Evolutionary conservation across 2,113 vertebrate species (phyloP).

Genomic region (Dicaeum eximium): DNA sequence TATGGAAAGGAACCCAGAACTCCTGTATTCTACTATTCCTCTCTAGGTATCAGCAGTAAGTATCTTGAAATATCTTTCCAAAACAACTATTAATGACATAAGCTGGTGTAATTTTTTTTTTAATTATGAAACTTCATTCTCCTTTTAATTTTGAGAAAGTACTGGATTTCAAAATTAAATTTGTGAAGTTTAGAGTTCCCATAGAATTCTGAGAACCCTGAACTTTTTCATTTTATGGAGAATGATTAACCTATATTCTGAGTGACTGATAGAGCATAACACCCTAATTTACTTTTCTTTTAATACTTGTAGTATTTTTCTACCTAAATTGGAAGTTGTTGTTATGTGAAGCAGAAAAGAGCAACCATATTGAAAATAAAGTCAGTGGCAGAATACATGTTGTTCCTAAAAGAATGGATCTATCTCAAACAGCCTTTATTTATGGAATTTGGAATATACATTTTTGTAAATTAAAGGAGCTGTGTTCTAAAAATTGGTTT

Average conservation of each 20-base stretch:
- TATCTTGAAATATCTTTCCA: background rate
- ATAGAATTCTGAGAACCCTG: background rate
- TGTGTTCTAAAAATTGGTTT: background rate
- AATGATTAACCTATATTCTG: background rate
- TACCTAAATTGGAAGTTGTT: background rate
- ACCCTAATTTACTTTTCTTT: background rate
- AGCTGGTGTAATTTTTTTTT: background rate
- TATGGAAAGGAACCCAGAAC: background rate
- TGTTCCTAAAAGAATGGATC: background rate
- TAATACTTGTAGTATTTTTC: background rate
- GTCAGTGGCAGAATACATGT: background rate
- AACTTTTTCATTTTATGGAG: background rate
- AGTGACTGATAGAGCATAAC: background rate
- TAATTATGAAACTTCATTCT: background rate
- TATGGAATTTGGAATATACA: background rate
- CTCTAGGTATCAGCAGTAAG: background rate
- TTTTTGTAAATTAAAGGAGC: background rate
- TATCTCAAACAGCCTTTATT: background rate
- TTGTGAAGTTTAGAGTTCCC: background rate
- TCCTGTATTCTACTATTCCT: background rate
- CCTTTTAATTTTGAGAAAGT: background rate
- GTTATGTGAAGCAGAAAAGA: background rate
- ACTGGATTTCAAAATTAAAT: background rate
- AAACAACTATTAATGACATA: background rate
- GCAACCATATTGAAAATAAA: background rate